Evolutionary conservation across 2,888 invertebrate species (phyloP).

Genomic region (Arctia plantaginis): DNA sequence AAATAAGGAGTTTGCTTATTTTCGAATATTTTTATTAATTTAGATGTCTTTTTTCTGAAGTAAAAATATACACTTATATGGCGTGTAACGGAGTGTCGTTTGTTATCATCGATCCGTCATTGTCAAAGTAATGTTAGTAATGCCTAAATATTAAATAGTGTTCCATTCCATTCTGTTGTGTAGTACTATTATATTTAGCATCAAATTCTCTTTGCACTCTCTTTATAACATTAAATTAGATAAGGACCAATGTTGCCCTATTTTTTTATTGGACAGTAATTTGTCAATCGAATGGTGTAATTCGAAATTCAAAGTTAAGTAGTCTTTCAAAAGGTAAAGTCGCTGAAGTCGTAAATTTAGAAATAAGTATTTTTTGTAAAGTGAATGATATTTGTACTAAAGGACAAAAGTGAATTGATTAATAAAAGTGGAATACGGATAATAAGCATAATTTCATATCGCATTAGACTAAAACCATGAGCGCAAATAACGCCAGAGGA

Average conservation of each 20-base stretch:
- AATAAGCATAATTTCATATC: slow-evolving; percentile 14
- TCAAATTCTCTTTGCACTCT: neutral
- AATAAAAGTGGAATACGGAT: slow-evolving; percentile 12
- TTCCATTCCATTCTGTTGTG: neutral
- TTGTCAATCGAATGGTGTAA: slow-evolving; percentile 21
- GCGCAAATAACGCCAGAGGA: slow-evolving; percentile 57
- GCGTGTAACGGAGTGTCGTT: slow-evolving; percentile 3
- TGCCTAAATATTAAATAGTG: neutral
- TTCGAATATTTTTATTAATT: no score
- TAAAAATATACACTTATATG: no score
- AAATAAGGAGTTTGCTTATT: no score
- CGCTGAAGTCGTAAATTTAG: slow-evolving; percentile 13
- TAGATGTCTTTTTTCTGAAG: no score
- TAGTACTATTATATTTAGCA: neutral
- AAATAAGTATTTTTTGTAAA: slow-evolving; percentile 35
- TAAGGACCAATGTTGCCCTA: slow-evolving; percentile 20
- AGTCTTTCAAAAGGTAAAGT: slow-evolving; percentile 28
- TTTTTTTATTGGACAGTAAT: neutral
- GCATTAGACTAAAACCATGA: slow-evolving; percentile 60
- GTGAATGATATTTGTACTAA: slow-evolving; percentile 35
- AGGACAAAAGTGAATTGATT: slow-evolving; percentile 21
- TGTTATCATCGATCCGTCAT: slow-evolving; percentile 16
- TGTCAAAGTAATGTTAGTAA: slow-evolving; percentile 14
- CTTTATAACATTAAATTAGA: slow-evolving; percentile 5
- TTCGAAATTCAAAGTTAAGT: slow-evolving; percentile 39